Evolutionary conservation across 30 jellyfish, hydroid and myxozoan species (phyloP).

Genomic region (Turritopsis rubra): DNA sequence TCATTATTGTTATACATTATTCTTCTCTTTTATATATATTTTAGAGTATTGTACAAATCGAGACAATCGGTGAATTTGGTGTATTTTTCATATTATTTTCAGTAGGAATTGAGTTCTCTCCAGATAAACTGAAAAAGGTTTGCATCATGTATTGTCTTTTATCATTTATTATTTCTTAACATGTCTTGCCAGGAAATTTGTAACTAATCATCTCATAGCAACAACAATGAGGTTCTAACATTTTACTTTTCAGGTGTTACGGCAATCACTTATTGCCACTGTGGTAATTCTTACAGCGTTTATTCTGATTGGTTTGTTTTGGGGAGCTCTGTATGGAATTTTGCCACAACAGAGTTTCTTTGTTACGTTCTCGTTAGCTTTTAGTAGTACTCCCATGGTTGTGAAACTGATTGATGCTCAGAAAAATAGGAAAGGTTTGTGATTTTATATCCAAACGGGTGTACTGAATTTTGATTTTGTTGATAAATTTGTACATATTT

Average conservation of each 20-base stretch:
- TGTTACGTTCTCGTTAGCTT: conserved; percentile 69
- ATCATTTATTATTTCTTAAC: not conserved
- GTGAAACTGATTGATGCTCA: conserved; percentile 38
- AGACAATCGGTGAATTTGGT: conserved; percentile 96
- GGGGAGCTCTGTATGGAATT: conserved; percentile 81
- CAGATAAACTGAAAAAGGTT: conserved; percentile 75
- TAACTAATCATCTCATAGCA: no score
- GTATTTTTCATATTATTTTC: conserved; percentile 78
- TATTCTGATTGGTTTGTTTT: conserved; percentile 52
- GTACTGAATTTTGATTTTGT: no score
- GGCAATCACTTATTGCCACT: conserved; percentile 58
- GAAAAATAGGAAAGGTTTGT: conserved; percentile 17
- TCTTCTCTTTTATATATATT: conserved; percentile 2
- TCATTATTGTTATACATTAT: no score
- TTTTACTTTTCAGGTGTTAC: conserved; percentile 69
- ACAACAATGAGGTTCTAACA: no score
- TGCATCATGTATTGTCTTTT: not conserved
- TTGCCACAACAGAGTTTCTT: conserved; percentile 78
- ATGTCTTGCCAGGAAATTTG: not conserved
- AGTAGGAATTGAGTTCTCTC: conserved; percentile 87
- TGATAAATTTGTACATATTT: no score
- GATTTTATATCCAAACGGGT: not conserved
- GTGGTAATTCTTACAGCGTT: conserved; percentile 32
- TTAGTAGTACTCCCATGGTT: conserved; percentile 88
- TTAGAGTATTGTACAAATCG: conserved; percentile 94